phyloP scores from a whole-genome alignment of 2,888 invertebrate genomes.

The Hanleya hanleyi region DNA sequence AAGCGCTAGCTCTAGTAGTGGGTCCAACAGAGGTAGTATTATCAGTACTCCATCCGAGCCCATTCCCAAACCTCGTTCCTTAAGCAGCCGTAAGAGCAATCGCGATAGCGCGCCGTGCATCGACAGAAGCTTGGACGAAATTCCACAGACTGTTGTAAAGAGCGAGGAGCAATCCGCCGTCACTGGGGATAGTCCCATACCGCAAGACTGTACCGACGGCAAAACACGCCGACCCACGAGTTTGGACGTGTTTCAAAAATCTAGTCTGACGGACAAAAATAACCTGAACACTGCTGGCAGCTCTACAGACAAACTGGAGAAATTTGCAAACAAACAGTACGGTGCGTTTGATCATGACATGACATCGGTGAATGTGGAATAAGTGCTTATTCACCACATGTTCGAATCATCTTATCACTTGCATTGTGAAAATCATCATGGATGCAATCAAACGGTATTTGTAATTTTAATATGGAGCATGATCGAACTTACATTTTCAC shows the following conservation, averaged over 20 bases:
- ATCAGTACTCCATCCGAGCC: slow-evolving; percentile 9
- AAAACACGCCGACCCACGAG: background rate
- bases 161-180: background rate
- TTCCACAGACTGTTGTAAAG: slow-evolving; percentile 44
- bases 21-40: slow-evolving; percentile 10
- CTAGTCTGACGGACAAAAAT: background rate
- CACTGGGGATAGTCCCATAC: background rate
- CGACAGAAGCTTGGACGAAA: slow-evolving; percentile 64
- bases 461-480: too few species aligned
- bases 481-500: too few species aligned
- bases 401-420: too few species aligned
- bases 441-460: too few species aligned
- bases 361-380: too few species aligned
- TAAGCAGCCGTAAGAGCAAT: slow-evolving; percentile 33
- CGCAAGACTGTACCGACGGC: background rate
- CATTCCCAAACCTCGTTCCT: slow-evolving; percentile 42
- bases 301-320: too few species aligned
- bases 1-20: slow-evolving; percentile 29
- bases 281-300: background rate
- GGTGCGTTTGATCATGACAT: background rate
- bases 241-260: background rate
- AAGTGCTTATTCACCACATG: too few species aligned
- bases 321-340: background rate
- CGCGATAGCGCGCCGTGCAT: slow-evolving; percentile 58
- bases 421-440: too few species aligned